Percentiles rank a stretch among this genome's conserved stretches.
phyloP scores from a whole-genome alignment of 2,888 invertebrate genomes.

The Drosophila niveifrons region DNA sequence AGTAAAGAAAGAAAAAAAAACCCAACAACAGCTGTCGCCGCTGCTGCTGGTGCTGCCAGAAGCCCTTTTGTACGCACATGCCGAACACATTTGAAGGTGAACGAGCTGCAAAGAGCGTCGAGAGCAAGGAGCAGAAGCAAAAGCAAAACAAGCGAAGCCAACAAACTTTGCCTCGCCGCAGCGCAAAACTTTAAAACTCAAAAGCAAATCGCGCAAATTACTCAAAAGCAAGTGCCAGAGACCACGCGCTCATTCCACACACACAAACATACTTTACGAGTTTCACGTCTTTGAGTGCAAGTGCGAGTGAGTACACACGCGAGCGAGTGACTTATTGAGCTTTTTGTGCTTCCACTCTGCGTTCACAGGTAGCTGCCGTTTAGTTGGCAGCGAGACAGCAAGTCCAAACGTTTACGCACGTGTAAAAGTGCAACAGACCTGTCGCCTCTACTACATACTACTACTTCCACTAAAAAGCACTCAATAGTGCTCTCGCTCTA shows the following conservation, averaged over 20 bases:
- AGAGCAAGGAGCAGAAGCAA: slow-evolving; percentile 43
- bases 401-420: slow-evolving; percentile 58
- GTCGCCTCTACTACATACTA: slow-evolving; percentile 10
- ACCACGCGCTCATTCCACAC: slow-evolving; percentile 59
- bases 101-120: slow-evolving; percentile 47
- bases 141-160: slow-evolving; percentile 60
- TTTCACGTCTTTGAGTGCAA: slow-evolving; percentile 16
- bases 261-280: slow-evolving; percentile 5
- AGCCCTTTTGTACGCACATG: slow-evolving; percentile 62
- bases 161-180: slow-evolving; percentile 62
- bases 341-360: slow-evolving; percentile 21
- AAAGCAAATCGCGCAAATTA: slow-evolving; percentile 9
- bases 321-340: slow-evolving; percentile 44
- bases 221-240: slow-evolving; percentile 43
- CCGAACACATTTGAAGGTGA: slow-evolving; percentile 64
- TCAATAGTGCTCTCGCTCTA: slow-evolving; percentile 23
- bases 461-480: slow-evolving; percentile 3
- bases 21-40: slow-evolving; percentile 58
- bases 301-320: slow-evolving; percentile 17
- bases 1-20: slow-evolving; percentile 38
- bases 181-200: not conserved
- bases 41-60: no score
- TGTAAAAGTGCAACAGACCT: slow-evolving; percentile 63
- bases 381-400: slow-evolving; percentile 57
- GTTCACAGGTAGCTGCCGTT: slow-evolving; percentile 56